Evolutionary conservation across 2,797 vertebrate species (phyloP), one percentile per base, ranked within the genome.

Genomic region (Mus spretus): DNA sequence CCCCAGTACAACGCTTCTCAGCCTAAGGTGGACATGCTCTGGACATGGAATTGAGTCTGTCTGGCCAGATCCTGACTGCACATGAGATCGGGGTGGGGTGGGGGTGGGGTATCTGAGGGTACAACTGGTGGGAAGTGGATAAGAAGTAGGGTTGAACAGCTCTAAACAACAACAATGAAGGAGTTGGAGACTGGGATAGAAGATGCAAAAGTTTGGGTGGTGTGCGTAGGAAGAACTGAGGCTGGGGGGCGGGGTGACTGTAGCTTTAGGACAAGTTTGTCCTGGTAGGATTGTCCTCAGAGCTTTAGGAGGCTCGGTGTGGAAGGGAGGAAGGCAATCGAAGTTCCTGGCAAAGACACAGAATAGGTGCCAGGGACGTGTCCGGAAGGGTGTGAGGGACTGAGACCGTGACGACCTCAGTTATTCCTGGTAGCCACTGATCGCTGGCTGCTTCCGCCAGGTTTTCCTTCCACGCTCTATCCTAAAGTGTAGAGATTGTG

Each of bases 101-200:
- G n/a, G 70, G n/a, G 17, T 9, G 9, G 31, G 7, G 87, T 47
- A 53, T 12, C 53, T 11, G 2, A 47, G 77, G 84, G 8, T 59
- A 20, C 14, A 0, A 6, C 74, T 8, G 70, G 20, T 26, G 53
- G 22, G 24, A 40, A 40, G 63, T 14, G 28, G 26, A 37, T 57
- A n/a, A 70, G 85, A 15, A 53, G 57, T 28, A 67, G 77, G 14
- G 15, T 17, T 50, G 72, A 47, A 31, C 13, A 6, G 11, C 28
- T 22, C 20, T 63, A 47, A 50, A 17, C 81, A 2, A 12, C 67
- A 70, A 72, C n/a, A 37, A 70, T 70, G 78, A 44, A 57, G 26
- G 7, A 31, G 40, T n/a, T 79, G 44, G 6, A 6, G 40, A 1
- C 6, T 7, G 28, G 1, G 34, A 22, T 4, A 4, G 3, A 14